phyloP scores from a whole-genome alignment of 2,888 invertebrate genomes.

The Heliconius aoede region DNA sequence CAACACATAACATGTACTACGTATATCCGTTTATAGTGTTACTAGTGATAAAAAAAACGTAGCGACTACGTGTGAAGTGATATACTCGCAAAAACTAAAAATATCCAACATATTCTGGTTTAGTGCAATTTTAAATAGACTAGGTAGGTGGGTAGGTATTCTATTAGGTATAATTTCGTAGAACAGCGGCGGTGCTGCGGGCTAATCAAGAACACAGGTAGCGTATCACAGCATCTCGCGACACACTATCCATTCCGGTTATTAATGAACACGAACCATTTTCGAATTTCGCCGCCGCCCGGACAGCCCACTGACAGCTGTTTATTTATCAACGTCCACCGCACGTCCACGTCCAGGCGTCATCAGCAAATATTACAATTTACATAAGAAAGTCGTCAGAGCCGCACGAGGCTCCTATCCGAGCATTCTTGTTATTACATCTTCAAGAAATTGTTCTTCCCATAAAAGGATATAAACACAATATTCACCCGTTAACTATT shows the following conservation, averaged over 20 bases:
- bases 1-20: background rate
- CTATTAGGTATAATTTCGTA: constrained; percentile 32
- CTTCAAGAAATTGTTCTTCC: constrained; percentile 58
- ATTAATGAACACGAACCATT: constrained; percentile 71
- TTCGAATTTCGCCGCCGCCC: constrained; percentile 68
- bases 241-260: constrained; percentile 70
- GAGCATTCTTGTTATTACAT: constrained; percentile 49
- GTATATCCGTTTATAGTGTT: background rate
- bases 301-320: constrained; percentile 71
- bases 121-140: constrained; percentile 25
- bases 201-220: constrained; percentile 74
- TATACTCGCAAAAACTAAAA: background rate
- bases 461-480: constrained; percentile 61
- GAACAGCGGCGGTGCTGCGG: constrained; percentile 42
- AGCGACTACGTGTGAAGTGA: background rate
- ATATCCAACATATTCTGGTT: background rate
- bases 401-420: constrained; percentile 51
- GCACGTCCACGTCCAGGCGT: constrained; percentile 54
- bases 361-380: constrained; percentile 68
- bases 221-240: constrained; percentile 69
- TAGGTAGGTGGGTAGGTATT: constrained; percentile 24
- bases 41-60: background rate
- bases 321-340: constrained; percentile 76
- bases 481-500: constrained; percentile 52
- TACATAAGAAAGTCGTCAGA: constrained; percentile 55